A percentile compares a stretch with the other conserved stretches of the same genome.
Conservation (phyloP, 2,888 invertebrate species). For the Cephus runcator region DNA sequence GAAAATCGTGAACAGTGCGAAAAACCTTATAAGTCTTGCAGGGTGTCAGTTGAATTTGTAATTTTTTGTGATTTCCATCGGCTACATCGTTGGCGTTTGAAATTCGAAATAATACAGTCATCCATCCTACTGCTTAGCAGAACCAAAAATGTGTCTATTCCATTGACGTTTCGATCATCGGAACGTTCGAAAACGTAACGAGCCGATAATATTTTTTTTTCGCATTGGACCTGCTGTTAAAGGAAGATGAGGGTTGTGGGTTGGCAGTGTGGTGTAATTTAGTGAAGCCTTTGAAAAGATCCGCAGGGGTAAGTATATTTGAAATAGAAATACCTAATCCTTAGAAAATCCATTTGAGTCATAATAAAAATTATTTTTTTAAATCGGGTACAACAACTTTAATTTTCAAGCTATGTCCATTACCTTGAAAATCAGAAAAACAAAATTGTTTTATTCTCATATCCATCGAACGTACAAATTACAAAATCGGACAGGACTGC, state of each 20-base stretch:
- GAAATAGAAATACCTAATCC: background rate
- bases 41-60: background rate
- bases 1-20: background rate
- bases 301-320: background rate
- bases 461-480: background rate
- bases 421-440: background rate
- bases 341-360: background rate
- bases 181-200: constrained; percentile 10
- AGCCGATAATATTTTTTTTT: constrained; percentile 27
- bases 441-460: background rate
- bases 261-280: background rate
- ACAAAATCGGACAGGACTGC: background rate
- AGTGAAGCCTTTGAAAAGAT: background rate
- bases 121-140: background rate
- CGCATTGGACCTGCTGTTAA: constrained; percentile 23
- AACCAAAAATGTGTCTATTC: background rate
- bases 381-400: background rate
- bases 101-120: background rate
- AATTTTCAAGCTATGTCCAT: background rate
- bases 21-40: background rate
- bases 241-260: constrained; percentile 20
- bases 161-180: background rate
- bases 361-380: background rate
- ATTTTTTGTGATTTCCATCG: background rate
- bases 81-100: background rate